A percentile compares a stretch with the other conserved stretches of the same genome.
Conservation (phyloP, 2,888 invertebrate species). For the Agrenia bidenticulata region DNA sequence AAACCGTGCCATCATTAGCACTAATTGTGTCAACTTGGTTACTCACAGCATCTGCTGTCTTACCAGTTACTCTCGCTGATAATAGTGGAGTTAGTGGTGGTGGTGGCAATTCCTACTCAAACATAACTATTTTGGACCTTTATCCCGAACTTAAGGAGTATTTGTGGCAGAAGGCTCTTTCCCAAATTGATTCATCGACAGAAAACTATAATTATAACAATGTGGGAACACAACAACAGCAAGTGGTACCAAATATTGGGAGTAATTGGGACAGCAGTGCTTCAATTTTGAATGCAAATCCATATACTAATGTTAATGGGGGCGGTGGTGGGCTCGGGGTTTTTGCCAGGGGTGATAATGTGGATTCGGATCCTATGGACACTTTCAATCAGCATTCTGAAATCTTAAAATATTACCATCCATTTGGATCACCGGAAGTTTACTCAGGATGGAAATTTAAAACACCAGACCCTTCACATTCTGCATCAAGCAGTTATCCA, state of each 20-base stretch:
- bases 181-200: background rate
- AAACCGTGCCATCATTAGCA: slow-evolving; percentile 14
- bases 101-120: background rate
- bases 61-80: no score
- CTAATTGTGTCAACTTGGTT: slow-evolving; percentile 18
- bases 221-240: background rate
- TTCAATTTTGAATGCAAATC: background rate
- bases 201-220: background rate
- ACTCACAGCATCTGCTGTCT: background rate
- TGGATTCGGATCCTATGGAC: background rate
- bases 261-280: background rate
- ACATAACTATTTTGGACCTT: slow-evolving; percentile 12
- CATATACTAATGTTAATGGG: background rate
- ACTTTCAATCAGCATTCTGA: slow-evolving; percentile 8
- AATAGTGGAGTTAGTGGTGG: no score
- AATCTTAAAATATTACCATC: slow-evolving; percentile 12
- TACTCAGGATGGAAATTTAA: slow-evolving; percentile 10
- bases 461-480: background rate
- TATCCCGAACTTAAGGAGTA: slow-evolving; percentile 17
- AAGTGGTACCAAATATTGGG: background rate
- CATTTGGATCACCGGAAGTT: slow-evolving; percentile 10
- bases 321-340: background rate
- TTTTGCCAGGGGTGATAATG: background rate
- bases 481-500: background rate
- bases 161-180: slow-evolving; percentile 9